Evolutionary conservation across 1,140 invertebrate genomes (phyloP).

Genomic region (Drosophila sproati): DNA sequence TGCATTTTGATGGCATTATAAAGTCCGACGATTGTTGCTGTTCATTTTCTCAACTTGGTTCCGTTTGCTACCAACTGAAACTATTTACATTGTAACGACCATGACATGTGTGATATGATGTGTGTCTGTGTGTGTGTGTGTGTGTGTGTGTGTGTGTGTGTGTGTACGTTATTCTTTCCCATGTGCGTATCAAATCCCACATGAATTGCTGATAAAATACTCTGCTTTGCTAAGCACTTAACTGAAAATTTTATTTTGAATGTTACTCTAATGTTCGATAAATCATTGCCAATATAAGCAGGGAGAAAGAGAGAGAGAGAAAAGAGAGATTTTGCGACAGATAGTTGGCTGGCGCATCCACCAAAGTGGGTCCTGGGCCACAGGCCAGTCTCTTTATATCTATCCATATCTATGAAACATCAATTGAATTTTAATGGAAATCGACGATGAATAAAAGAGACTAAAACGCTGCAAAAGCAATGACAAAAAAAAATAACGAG

Average conservation of each 20-base stretch:
- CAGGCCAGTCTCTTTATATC: slow-evolving; percentile 8
- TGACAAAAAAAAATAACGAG: slow-evolving; percentile 18
- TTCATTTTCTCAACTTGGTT: slow-evolving; percentile 40
- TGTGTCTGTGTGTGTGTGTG: neutral
- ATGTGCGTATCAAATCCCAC: slow-evolving; percentile 53
- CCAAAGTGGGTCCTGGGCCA: slow-evolving; percentile 17
- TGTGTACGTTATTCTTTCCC: slow-evolving; percentile 15
- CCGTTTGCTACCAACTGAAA: slow-evolving; percentile 16
- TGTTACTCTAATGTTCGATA: slow-evolving; percentile 79
- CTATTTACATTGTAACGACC: slow-evolving; percentile 22
- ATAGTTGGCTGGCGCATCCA: slow-evolving; percentile 71
- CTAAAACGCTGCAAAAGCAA: slow-evolving; percentile 75
- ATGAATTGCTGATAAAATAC: slow-evolving; percentile 75
- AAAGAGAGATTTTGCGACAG: slow-evolving; percentile 29
- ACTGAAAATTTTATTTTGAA: slow-evolving; percentile 78
- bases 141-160: slow-evolving; percentile 5
- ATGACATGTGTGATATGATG: slow-evolving; percentile 19
- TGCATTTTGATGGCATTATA: slow-evolving; percentile 78
- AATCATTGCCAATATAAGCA: slow-evolving; percentile 57
- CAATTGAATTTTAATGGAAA: slow-evolving; percentile 84
- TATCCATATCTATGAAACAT: slow-evolving; percentile 57
- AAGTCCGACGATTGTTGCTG: slow-evolving; percentile 32
- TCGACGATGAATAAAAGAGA: slow-evolving; percentile 83
- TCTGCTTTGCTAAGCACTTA: slow-evolving; percentile 77
- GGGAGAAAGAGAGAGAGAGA: neutral